Conservation (phyloP, 2,888 invertebrate species). For the Mimumesa dahlbomi region DNA sequence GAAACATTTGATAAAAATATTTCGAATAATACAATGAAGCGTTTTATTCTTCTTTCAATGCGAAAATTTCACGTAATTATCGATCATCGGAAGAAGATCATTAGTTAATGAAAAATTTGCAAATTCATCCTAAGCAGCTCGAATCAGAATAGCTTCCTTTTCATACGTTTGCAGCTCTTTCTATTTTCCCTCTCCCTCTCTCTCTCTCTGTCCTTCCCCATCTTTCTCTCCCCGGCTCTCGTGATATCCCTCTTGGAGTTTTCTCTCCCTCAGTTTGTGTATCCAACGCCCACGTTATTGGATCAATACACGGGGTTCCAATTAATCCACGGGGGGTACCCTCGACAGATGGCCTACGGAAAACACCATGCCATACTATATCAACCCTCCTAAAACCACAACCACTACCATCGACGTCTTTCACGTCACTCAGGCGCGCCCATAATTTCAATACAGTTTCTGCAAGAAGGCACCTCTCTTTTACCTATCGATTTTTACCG, state of each 20-base stretch:
- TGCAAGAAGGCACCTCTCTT: background rate
- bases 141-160: background rate
- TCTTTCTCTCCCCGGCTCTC: slow-evolving; percentile 26
- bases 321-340: slow-evolving; percentile 74
- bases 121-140: no score
- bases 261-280: slow-evolving; percentile 57
- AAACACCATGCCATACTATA: slow-evolving; percentile 64
- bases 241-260: slow-evolving; percentile 44
- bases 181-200: background rate
- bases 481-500: background rate
- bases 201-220: slow-evolving; percentile 9
- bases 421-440: slow-evolving; percentile 9
- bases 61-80: no score
- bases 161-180: background rate
- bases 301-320: slow-evolving; percentile 76
- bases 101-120: no score
- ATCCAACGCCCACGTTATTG: slow-evolving; percentile 69
- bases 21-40: no score
- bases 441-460: slow-evolving; percentile 1
- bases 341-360: slow-evolving; percentile 75
- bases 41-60: no score
- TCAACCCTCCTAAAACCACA: slow-evolving; percentile 55
- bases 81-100: no score
- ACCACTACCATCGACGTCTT: slow-evolving; percentile 18
- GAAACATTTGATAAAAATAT: no score